phyloP scores from a whole-genome alignment of 2,113 vertebrate genomes.

The Butorides virescens region DNA sequence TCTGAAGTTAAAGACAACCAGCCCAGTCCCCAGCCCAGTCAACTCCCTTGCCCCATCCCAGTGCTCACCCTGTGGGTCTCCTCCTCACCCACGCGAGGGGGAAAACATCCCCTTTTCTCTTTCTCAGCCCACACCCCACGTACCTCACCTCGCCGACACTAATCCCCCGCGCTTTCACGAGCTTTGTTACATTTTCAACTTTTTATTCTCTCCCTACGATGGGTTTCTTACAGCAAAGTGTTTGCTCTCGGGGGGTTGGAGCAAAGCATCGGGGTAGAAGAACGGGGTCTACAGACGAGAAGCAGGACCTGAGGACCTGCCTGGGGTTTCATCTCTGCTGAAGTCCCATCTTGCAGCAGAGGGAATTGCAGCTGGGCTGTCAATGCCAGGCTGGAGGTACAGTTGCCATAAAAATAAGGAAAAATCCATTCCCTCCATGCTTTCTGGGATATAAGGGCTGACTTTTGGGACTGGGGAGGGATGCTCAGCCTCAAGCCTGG shows the following conservation, averaged over 20 bases:
- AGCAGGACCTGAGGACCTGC: not conserved
- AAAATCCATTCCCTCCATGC: not conserved
- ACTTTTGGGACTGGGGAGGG: not conserved
- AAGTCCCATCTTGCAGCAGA: not conserved
- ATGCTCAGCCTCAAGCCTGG: not conserved
- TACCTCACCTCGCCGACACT: fast-evolving
- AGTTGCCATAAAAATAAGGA: not conserved
- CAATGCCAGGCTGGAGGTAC: not conserved
- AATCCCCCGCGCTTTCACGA: not conserved
- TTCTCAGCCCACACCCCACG: not conserved
- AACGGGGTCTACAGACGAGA: not conserved
- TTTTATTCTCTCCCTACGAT: not conserved
- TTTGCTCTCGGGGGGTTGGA: not conserved
- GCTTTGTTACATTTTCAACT: not conserved
- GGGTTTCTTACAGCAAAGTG: not conserved
- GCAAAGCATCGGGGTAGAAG: not conserved
- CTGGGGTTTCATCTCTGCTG: not conserved
- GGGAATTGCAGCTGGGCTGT: not conserved
- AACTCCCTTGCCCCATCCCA: not conserved
- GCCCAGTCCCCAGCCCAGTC: not conserved
- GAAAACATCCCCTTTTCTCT: not conserved
- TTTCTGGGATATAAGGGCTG: not conserved
- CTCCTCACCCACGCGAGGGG: not conserved
- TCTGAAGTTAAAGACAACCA: not conserved
- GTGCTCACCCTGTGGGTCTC: not conserved